Evolutionary conservation across 2,888 invertebrate species (phyloP).

Genomic region (Coleophora deauratella): DNA sequence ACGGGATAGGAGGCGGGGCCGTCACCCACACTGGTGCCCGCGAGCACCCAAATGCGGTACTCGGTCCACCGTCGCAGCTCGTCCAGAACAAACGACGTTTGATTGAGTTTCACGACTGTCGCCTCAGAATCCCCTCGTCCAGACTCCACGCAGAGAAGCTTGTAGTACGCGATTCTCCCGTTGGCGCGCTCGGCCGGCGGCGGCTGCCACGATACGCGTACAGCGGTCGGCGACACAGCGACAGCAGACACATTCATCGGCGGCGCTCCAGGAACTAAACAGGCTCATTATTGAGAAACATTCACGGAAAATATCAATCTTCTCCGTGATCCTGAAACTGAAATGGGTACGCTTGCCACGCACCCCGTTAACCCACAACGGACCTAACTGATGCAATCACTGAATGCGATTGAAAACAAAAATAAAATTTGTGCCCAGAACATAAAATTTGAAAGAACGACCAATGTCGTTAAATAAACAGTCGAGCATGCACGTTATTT

Average conservation of each 20-base stretch:
- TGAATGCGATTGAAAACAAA: constrained; percentile 67
- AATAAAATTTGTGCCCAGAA: constrained; percentile 54
- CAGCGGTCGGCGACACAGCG: constrained; percentile 90
- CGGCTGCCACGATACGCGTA: constrained; percentile 93
- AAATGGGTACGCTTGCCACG: constrained; percentile 32
- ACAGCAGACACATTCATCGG: constrained; percentile 94
- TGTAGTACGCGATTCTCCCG: constrained; percentile 96
- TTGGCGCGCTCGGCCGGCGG: constrained; percentile 93
- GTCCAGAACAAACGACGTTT: constrained; percentile 86
- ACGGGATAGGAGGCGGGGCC: constrained; percentile 95
- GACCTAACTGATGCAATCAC: constrained; percentile 66
- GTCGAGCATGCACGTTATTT: constrained; percentile 49
- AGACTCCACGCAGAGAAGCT: constrained; percentile 90
- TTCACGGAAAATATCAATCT: constrained; percentile 4
- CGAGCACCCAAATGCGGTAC: constrained; percentile 97
- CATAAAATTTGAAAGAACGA: constrained; percentile 35
- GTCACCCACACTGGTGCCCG: constrained; percentile 96
- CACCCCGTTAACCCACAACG: constrained; percentile 31
- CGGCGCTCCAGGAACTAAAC: constrained; percentile 95
- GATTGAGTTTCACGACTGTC: constrained; percentile 84
- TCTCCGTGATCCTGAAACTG: constrained; percentile 39
- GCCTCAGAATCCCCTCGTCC: constrained; percentile 90
- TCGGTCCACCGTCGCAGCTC: constrained; percentile 96
- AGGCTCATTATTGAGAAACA: constrained; percentile 44
- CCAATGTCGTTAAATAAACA: constrained; percentile 32